These are phyloP conservation scores for Tragelaphus strepsiceros DNA, from an alignment of 2,113 vertebrate genomes.

Conservation along the genomic window DNA sequence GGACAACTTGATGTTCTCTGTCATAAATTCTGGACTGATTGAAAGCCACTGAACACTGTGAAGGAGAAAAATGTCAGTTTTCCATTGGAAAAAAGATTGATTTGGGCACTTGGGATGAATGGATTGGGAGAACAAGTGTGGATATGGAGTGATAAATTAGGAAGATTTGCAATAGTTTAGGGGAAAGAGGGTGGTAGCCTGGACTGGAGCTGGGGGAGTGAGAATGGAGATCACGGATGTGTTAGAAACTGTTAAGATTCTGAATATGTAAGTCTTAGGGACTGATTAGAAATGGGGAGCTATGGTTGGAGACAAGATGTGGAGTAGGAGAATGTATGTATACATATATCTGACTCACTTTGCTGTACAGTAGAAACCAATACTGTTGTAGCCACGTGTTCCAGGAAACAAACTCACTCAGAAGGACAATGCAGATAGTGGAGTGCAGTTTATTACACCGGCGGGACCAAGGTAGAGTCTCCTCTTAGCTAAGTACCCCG, in stretches of 20 bases:
- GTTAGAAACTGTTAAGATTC: not conserved
- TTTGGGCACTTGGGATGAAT: not conserved
- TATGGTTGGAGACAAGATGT: not conserved
- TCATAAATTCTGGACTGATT: not conserved
- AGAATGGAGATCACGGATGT: not conserved
- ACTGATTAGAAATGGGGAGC: not conserved
- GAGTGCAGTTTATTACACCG: too few species aligned
- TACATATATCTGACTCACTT: not conserved
- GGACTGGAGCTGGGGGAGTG: not conserved
- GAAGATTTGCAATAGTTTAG: not conserved
- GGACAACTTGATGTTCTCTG: not conserved
- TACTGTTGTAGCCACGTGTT: too few species aligned
- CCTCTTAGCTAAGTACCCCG: too few species aligned
- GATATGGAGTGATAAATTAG: not conserved
- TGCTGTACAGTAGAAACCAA: not conserved
- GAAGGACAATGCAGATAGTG: too few species aligned
- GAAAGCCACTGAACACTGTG: not conserved
- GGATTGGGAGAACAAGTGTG: not conserved
- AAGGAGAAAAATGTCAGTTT: not conserved
- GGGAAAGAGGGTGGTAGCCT: not conserved
- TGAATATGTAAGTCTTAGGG: not conserved
- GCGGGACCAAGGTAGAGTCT: too few species aligned
- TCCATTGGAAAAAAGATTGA: not conserved
- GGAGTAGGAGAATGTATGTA: not conserved
- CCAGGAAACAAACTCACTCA: too few species aligned